Evolutionary conservation across 2,797 vertebrate genomes (phyloP).

Genomic region (Pteropus rufus): DNA sequence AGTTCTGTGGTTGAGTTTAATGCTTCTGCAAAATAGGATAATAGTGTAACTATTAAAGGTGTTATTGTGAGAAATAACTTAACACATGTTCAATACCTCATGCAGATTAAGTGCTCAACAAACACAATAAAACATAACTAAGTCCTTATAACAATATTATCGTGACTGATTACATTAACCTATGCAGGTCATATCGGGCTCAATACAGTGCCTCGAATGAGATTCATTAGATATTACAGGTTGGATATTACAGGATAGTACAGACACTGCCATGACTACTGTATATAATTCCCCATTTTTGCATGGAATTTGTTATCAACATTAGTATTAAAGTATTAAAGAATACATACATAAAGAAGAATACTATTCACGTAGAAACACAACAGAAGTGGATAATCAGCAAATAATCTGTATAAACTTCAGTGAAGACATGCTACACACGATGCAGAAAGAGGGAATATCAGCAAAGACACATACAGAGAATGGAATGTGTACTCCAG

Average conservation of each 20-base stretch:
- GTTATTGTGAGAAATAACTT: not conserved
- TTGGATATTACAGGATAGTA: not conserved
- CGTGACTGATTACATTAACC: not conserved
- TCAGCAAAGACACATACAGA: not conserved
- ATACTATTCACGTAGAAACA: not conserved
- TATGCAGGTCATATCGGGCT: not conserved
- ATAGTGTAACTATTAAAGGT: not conserved
- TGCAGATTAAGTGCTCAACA: not conserved
- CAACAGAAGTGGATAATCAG: not conserved
- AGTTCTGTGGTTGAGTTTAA: not conserved
- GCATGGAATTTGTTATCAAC: not conserved
- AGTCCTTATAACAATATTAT: not conserved
- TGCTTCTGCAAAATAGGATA: not conserved
- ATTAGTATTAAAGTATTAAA: not conserved
- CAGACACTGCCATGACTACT: not conserved
- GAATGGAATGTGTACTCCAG: no score
- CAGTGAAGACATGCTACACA: not conserved
- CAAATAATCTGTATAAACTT: not conserved
- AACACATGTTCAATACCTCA: not conserved
- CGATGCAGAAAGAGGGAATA: fast-evolving
- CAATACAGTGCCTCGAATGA: not conserved
- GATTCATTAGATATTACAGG: not conserved
- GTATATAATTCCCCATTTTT: not conserved
- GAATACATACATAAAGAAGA: not conserved
- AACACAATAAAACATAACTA: not conserved